Conservation (phyloP, 2,888 invertebrate species). For the Cantharis rustica region DNA sequence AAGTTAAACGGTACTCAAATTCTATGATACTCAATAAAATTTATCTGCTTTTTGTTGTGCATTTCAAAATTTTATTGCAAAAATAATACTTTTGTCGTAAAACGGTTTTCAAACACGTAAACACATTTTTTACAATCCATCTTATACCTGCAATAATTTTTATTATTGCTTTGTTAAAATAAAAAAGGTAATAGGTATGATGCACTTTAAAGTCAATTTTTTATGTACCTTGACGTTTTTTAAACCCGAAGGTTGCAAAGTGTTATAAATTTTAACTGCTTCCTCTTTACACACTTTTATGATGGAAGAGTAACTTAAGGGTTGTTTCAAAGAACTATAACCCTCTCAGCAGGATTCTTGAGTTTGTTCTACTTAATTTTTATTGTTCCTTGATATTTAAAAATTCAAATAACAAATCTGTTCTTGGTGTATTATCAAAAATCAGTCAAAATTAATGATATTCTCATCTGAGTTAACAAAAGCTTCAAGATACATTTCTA, state of each 20-base stretch:
- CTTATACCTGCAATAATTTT: conserved; percentile 2
- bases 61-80: not conserved
- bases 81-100: not conserved
- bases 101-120: not conserved
- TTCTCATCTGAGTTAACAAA: not conserved
- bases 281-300: not conserved
- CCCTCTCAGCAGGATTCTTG: conserved; percentile 5
- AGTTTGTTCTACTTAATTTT: not conserved
- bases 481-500: not conserved
- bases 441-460: not conserved
- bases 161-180: conserved; percentile 1
- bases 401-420: not conserved
- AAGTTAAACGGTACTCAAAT: not conserved
- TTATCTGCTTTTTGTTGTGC: not conserved
- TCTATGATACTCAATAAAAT: not conserved
- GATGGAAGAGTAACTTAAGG: not conserved
- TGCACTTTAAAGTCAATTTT: conserved; percentile 7
- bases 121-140: not conserved
- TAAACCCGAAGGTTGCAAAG: conserved; percentile 15
- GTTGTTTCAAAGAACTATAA: conserved; percentile 8
- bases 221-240: conserved; percentile 3
- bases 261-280: conserved; percentile 25
- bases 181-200: conserved; percentile 7
- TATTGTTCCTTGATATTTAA: not conserved
- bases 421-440: not conserved